A percentile compares a stretch with the other conserved stretches of the same genome.
Evolutionary conservation across 2,797 vertebrate species (phyloP).

Genomic region (Psittacula derbiana): DNA sequence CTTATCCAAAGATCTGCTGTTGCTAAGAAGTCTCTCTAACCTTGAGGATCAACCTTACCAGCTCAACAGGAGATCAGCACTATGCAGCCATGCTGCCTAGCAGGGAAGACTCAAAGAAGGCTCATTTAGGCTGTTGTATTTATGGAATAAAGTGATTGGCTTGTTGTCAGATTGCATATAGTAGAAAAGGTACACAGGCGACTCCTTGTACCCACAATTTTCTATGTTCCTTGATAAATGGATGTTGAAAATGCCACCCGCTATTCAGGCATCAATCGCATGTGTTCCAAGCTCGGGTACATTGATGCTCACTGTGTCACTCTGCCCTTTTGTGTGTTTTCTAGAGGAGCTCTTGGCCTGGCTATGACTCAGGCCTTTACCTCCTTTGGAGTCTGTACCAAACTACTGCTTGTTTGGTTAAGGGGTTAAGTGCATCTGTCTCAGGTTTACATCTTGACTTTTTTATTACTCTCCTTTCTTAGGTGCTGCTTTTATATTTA

Average conservation of each 20-base stretch:
- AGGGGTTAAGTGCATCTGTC: neutral
- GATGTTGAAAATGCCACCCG: neutral
- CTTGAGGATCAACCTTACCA: neutral
- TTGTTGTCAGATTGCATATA: neutral
- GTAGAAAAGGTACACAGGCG: neutral
- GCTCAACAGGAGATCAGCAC: neutral
- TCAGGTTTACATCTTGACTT: neutral
- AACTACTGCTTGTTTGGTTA: neutral
- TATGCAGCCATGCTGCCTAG: neutral
- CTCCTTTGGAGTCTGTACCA: neutral
- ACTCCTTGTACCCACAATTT: neutral
- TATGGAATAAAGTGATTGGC: neutral
- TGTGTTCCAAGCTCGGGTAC: neutral
- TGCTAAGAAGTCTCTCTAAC: neutral
- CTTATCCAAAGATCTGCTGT: neutral
- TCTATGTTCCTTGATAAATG: neutral
- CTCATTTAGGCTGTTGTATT: neutral
- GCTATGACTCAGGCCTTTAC: neutral
- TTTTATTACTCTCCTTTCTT: neutral
- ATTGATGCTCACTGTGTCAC: rapidly evolving
- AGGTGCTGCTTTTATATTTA: neutral
- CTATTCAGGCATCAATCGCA: neutral
- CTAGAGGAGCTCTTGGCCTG: neutral
- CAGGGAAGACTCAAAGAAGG: neutral
- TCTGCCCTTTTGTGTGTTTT: neutral